Percentiles rank a stretch among this genome's conserved stretches.
Conservation (phyloP, 2,888 invertebrate species). For the Dysmachus trigonus region DNA sequence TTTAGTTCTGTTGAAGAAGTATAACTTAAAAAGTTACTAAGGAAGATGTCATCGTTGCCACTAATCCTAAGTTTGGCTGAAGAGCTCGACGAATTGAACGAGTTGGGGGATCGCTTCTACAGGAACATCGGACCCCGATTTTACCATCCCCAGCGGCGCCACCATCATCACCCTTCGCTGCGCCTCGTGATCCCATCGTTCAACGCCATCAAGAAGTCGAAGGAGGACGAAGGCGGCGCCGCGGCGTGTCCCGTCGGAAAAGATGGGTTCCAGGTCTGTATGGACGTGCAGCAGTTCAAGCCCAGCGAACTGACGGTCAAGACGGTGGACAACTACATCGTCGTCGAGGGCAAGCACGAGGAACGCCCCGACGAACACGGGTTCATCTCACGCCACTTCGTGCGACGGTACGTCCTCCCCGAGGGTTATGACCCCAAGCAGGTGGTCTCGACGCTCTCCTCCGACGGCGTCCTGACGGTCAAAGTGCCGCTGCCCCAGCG, state of each 20-base stretch:
- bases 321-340: slow-evolving; percentile 70
- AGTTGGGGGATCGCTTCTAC: neutral
- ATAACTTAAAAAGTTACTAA: neutral
- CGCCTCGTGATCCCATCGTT: slow-evolving; percentile 56
- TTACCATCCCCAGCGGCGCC: slow-evolving; percentile 40
- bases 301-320: slow-evolving; percentile 78
- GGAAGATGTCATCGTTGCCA: neutral
- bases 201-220: slow-evolving; percentile 41
- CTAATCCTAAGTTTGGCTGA: neutral
- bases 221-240: neutral
- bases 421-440: slow-evolving; percentile 74
- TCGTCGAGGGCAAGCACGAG: slow-evolving; percentile 77
- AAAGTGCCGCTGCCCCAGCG: slow-evolving; percentile 54
- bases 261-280: slow-evolving; percentile 74
- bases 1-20: neutral
- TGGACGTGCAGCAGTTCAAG: slow-evolving; percentile 76
- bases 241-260: slow-evolving; percentile 65
- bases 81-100: neutral
- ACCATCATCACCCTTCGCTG: slow-evolving; percentile 56
- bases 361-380: slow-evolving; percentile 78
- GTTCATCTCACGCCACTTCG: slow-evolving; percentile 81
- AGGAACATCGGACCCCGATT: neutral
- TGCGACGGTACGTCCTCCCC: slow-evolving; percentile 75
- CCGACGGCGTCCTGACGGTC: slow-evolving; percentile 82
- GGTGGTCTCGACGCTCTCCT: slow-evolving; percentile 79